Evolutionary conservation across 2,113 vertebrate species (phyloP), one percentile per base, ranked within the genome.

Genomic region (Peromyscus californicus): DNA sequence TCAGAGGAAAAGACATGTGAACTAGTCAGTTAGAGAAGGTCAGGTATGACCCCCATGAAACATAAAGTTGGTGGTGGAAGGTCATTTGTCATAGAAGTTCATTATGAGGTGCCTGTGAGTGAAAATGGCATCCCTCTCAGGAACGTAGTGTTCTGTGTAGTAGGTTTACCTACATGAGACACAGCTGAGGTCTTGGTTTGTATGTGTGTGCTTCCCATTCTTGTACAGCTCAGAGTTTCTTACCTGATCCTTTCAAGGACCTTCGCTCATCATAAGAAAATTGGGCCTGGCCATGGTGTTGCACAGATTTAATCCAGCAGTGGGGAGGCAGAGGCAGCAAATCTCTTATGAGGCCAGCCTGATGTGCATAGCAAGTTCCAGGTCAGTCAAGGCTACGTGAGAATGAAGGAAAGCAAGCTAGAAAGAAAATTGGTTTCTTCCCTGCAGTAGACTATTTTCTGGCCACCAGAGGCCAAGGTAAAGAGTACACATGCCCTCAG

Each of bases 241-340:
- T 80, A 33, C 19, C 19, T 17, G 26, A 21, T 59, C 74, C 85
- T 90, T 39, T 48, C 39, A 31, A 79, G 86, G 72, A 54, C 36
- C 13, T 92, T 70, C 33, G 54, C 70, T 95, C 85, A 67, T 86
- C 22, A 74, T 65, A 48, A 59, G 86, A 82, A 89, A 93, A 5
- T 59, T 51, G 42, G 16, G 29, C 29, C 61, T 84, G 48, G 51
- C 31, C 48, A 36, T 36, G 17, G 78, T 36, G 16, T 80, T 80
- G 31, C 31, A 57, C 4, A 3, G 7, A 54, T 19, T 33, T 54
- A 54, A 21, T 31, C 48, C 78, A 79, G 48, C 48, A 54, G 17
- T 80, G 8, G 1, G 8, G 48, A 80, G 31, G 15, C 29, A 54
- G 48, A 80, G 4, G 31, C 48, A 80, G 31, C 78, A 31, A 80